A percentile compares a stretch with the other conserved stretches of the same genome.
Conservation (phyloP, 2,888 invertebrate genomes). For the Machimus rusticus region DNA sequence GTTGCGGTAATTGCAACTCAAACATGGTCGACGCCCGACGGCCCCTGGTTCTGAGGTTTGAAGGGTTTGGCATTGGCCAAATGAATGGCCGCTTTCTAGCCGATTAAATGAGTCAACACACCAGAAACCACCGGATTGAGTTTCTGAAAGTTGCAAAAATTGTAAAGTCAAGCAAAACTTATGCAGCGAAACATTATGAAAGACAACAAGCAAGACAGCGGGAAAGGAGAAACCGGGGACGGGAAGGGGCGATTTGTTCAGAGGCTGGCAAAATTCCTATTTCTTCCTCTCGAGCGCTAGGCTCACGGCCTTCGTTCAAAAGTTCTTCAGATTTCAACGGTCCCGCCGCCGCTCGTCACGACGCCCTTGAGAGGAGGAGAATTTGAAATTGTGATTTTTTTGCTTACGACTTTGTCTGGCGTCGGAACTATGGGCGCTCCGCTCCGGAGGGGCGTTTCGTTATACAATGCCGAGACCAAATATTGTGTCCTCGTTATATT, state of each 20-base stretch:
- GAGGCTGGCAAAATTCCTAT: background rate
- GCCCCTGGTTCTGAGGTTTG: background rate
- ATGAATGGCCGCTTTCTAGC: conserved; percentile 6
- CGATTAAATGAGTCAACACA: conserved; percentile 37
- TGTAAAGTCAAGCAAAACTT: conserved; percentile 29
- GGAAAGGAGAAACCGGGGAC: background rate
- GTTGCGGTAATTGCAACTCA: background rate
- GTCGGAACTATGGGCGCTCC: background rate
- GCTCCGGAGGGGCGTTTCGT: conserved; percentile 1
- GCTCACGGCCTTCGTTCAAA: background rate
- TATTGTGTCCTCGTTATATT: conserved; percentile 39
- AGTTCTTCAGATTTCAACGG: conserved; percentile 33
- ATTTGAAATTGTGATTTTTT: conserved; percentile 23
- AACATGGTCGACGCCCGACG: background rate
- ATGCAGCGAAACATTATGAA: conserved; percentile 19
- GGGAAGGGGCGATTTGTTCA: background rate
- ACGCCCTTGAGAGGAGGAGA: background rate
- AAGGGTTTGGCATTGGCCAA: background rate
- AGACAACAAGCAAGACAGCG: conserved; percentile 18
- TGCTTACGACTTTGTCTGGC: conserved; percentile 32
- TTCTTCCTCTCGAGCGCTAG: background rate
- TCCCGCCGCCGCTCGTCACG: background rate
- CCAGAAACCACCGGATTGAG: background rate
- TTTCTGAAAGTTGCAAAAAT: background rate
- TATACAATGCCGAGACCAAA: conserved; percentile 31